Evolutionary conservation across 2,797 vertebrate genomes (phyloP).

Genomic region (Sebastes ruberrimus): DNA sequence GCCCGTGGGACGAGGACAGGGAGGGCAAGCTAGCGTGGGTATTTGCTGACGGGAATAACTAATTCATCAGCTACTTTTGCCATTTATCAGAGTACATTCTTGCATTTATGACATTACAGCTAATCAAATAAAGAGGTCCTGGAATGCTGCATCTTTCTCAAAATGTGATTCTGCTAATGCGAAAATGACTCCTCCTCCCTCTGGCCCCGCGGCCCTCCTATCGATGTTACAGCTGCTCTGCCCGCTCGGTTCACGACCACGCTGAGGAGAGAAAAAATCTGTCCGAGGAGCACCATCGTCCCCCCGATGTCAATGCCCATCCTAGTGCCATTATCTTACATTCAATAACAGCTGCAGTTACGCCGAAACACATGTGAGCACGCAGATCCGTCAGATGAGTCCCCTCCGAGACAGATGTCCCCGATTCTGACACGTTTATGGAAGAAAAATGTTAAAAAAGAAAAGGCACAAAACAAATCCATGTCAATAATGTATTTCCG

Average conservation of each 20-base stretch:
- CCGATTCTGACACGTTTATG: slow-evolving; percentile 57
- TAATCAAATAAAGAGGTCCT: slow-evolving; percentile 80
- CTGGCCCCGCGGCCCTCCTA: slow-evolving; percentile 1
- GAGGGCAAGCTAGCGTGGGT: slow-evolving; percentile 71
- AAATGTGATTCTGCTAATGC: slow-evolving; percentile 83
- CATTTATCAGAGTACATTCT: slow-evolving; percentile 81
- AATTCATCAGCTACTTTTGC: slow-evolving; percentile 79
- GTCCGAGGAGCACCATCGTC: background rate
- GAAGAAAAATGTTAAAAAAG: slow-evolving; percentile 39
- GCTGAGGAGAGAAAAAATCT: slow-evolving; percentile 22
- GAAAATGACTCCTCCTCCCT: slow-evolving; percentile 65
- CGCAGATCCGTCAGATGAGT: slow-evolving; percentile 40
- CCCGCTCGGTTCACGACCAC: slow-evolving; percentile 3
- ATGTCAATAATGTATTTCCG: slow-evolving; percentile 55
- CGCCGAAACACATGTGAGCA: slow-evolving; percentile 54
- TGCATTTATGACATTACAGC: slow-evolving; percentile 82
- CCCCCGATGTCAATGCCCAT: slow-evolving; percentile 14
- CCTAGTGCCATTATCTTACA: slow-evolving; percentile 20
- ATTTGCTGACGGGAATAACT: slow-evolving; percentile 84
- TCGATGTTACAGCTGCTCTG: slow-evolving; percentile 17
- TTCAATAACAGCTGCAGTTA: slow-evolving; percentile 54
- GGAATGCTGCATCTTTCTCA: slow-evolving; percentile 77
- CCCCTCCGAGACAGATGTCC: slow-evolving; percentile 54
- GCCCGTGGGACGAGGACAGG: slow-evolving; percentile 64
- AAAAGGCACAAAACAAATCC: slow-evolving; percentile 64